phyloP scores from a whole-genome alignment of 2,888 invertebrate species.

The Parasteatoda lunata region DNA sequence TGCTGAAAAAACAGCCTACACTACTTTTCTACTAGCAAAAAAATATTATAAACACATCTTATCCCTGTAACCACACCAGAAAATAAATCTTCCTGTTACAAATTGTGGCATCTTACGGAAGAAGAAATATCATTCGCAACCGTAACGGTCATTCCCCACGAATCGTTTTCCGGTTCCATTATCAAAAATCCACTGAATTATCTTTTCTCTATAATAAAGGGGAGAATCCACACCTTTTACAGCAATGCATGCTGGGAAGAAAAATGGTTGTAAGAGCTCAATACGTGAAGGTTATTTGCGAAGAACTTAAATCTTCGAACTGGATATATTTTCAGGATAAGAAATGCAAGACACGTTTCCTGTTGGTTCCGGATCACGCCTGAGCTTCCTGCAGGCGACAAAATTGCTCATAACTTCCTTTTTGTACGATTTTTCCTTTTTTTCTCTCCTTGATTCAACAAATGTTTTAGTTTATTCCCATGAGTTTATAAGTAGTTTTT shows the following conservation, averaged over 20 bases:
- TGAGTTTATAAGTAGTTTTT: too few species aligned
- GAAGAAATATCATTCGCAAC: background rate
- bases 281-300: background rate
- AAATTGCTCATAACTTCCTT: constrained; percentile 2
- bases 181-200: constrained; percentile 2
- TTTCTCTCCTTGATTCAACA: background rate
- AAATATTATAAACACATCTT: too few species aligned
- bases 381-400: background rate
- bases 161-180: background rate
- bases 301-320: constrained; percentile 1
- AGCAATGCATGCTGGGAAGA: background rate
- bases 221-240: background rate
- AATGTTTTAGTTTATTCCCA: too few species aligned
- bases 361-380: constrained; percentile 2
- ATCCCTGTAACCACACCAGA: too few species aligned
- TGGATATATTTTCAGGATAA: background rate
- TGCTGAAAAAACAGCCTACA: too few species aligned
- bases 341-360: background rate
- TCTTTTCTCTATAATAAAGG: background rate
- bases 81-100: too few species aligned
- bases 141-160: background rate
- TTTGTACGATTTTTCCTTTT: background rate
- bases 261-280: background rate
- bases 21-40: too few species aligned
- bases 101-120: background rate